Conservation (phyloP, 2,797 vertebrate genomes). For the Ctenopoma kingsleyae region DNA sequence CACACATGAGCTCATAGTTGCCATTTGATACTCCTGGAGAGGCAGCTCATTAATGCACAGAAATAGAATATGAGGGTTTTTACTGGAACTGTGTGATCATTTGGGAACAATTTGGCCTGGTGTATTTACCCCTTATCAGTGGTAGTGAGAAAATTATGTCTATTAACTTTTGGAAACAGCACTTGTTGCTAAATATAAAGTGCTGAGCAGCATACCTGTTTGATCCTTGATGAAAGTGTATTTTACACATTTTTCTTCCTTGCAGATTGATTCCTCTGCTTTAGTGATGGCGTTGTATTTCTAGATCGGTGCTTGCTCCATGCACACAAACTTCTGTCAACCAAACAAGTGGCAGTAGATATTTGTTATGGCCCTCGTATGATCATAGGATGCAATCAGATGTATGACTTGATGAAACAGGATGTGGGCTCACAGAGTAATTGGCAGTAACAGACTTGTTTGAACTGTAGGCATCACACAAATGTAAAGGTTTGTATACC, state of each 20-base stretch:
- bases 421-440: constrained; percentile 47
- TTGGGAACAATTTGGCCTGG: constrained; percentile 47
- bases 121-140: constrained; percentile 49
- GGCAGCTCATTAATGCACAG: constrained; percentile 69
- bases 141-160: constrained; percentile 24
- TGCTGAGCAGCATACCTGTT: constrained; percentile 3
- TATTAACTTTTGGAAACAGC: constrained; percentile 24
- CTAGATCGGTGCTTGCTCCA: background rate
- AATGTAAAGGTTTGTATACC: background rate
- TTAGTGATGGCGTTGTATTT: background rate
- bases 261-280: background rate
- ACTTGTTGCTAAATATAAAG: constrained; percentile 45
- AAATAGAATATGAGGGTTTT: constrained; percentile 73
- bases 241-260: constrained; percentile 3
- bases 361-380: background rate
- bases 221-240: background rate
- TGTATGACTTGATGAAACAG: constrained; percentile 19
- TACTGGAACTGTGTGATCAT: constrained; percentile 71
- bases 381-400: background rate
- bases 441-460: background rate
- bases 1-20: constrained; percentile 70
- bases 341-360: background rate
- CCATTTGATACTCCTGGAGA: constrained; percentile 70
- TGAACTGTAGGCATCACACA: background rate
- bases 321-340: background rate